phyloP scores from a whole-genome alignment of 30 jellyfish, hydroid and myxozoan species.

The Sanderia malayensis region DNA sequence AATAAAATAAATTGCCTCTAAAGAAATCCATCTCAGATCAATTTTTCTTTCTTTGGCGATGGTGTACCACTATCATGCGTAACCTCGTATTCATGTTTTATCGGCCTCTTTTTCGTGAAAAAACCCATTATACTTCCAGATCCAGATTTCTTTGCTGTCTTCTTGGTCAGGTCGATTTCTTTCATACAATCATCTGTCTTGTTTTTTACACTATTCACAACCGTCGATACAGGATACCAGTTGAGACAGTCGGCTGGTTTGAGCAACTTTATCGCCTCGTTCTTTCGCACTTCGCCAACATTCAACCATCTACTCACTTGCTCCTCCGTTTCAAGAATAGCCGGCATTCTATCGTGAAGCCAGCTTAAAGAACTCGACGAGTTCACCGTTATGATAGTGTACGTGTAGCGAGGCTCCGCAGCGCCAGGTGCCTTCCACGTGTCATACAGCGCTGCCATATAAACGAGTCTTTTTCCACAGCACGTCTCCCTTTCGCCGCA shows the following conservation, averaged over 20 bases:
- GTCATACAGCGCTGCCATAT: conserved; percentile 93
- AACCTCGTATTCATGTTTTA: background rate
- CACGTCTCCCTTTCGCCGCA: too few relatives aligned
- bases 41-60: conserved; percentile 4
- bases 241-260: conserved; percentile 55
- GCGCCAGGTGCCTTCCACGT: conserved; percentile 43
- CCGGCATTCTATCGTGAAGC: conserved; percentile 97
- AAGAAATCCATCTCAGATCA: too few relatives aligned
- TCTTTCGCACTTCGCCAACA: conserved; percentile 36
- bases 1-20: too few relatives aligned
- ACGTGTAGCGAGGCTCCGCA: conserved; percentile 56
- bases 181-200: conserved; percentile 74
- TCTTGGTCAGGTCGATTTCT: conserved; percentile 46
- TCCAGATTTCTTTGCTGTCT: conserved; percentile 16
- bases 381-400: conserved; percentile 77
- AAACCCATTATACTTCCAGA: conserved; percentile 46
- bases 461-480: conserved; percentile 43
- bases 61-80: background rate
- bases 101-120: conserved; percentile 44
- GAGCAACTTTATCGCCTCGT: conserved; percentile 56
- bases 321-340: conserved; percentile 64
- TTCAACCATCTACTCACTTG: conserved; percentile 70
- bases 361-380: conserved; percentile 63
- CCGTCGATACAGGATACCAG: conserved; percentile 92
- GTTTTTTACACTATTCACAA: conserved; percentile 77